Base-by-base conservation (phyloP, 2,888 invertebrate genomes). In the Helicoverpa assulta region DNA sequence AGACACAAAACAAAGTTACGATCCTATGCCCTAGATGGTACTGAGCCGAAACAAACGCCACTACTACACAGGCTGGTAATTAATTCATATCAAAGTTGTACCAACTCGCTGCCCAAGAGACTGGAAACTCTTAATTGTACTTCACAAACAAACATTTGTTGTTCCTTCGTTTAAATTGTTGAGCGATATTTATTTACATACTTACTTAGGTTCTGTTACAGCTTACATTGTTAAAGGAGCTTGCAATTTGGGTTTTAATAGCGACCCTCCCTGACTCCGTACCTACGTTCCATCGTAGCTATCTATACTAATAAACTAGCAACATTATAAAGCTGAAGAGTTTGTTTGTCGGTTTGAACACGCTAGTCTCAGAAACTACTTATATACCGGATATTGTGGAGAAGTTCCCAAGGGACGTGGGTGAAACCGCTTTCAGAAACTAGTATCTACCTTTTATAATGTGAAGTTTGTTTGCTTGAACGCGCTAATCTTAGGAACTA, bases 111-210 rank as follows among this genome's bases (percentile, higher is more conserved):
- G 69, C 81, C 73, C 80, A 76, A 57, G 79, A 75, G 85, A 81
- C 71, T 76, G 69, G 68, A 76, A 82, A 78, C 74, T 85, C 84
- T 81, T 86, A 86, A 87, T 82, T 83, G 82, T 86, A 80, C 83
- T 85, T 84, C 76, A 82, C 72, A 84, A 89, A 89, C 88, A 88
- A 80, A 86, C 86, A 78, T 85, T 83, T 69, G 79, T 83, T 81
- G 70, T 80, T 62, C 61, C 71, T 82, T 55, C 60, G 75, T 76
- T 80, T 69, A 72, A 78, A 75, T 67, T 78, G 63, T 72, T 54
- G 64, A 71, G 54, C 70, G 72, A 72, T 57, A 53, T 62, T 70
- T 63, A 65, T 70, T 37, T 37, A 37, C 7, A 33, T 33, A 33
- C 3, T 10, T 37, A 37, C 10, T 4, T 40, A 40, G 4, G 1